Evolutionary conservation across 2,888 invertebrate genomes (phyloP), one percentile per base, ranked within the genome.

Genomic region (Micropterix aruncella): DNA sequence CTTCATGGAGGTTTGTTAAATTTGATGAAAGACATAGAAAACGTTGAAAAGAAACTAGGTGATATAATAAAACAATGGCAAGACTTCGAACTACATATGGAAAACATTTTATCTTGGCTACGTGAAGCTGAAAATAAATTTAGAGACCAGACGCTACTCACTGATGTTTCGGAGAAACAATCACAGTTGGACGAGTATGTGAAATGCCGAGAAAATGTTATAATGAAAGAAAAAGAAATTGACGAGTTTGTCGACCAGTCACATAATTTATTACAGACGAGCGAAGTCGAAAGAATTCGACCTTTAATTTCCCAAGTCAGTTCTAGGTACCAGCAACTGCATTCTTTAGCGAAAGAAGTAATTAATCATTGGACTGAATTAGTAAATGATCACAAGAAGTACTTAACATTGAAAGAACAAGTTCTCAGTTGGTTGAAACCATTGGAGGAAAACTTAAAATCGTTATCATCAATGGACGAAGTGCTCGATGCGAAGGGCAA

Each of bases 251-350:
- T 90, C 16, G 94, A 95, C 60, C 82, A 80, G 55, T 87, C 90
- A n/a, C 91, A 94, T 58, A 78, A 80, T 9, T 67, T 96, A 44
- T 74, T 92, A 1, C 88, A 90, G 58, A 70, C 80, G 18, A 90
- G 90, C 55, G 85, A 85, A 0, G 86, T 87, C 0, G 89, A 91
- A 53, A 78, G 88, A 44, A 76, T 94, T 15, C 89, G 90, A 56
- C 87, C 88, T 3, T 68, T 91, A 43, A 84, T 92, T 16, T 83
- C 89, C 0, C 93, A 94, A 69, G 80, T 93, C n/a, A 88, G 85
- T 52, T 86, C 84, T 56, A 77, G 90, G 41, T 91, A 90, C 57
- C 88, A 91, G 60, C 74, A 83, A 45, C 65, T 92, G 18, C 84
- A 83, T 56, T 75, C 80, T 2, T 68, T 89, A 43, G 87, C 86